Evolutionary conservation across 2,113 vertebrate genomes (phyloP).

Genomic region (Solea solea): DNA sequence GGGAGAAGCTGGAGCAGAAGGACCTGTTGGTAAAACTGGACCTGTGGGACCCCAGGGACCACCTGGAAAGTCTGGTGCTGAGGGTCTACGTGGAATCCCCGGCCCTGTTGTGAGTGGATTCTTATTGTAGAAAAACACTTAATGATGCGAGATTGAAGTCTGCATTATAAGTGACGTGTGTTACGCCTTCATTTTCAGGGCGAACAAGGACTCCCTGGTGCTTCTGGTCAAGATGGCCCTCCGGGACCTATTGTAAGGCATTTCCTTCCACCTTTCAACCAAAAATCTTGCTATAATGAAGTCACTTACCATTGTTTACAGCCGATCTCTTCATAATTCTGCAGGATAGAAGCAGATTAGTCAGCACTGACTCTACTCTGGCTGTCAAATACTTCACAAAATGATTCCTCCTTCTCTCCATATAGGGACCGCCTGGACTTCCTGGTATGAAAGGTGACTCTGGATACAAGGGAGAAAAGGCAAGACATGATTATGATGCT

Average conservation of each 20-base stretch:
- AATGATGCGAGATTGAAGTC: neutral
- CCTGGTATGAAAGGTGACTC: slow-evolving; percentile 96
- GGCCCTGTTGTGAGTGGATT: slow-evolving; percentile 89
- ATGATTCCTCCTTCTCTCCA: slow-evolving; percentile 28
- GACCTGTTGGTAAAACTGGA: slow-evolving; percentile 94
- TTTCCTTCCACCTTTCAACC: neutral
- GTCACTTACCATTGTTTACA: neutral
- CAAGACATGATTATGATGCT: slow-evolving; percentile 73
- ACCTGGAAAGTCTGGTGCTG: slow-evolving; percentile 91
- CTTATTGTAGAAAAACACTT: neutral
- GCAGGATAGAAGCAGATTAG: neutral
- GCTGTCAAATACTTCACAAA: slow-evolving; percentile 35
- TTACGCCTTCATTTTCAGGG: slow-evolving; percentile 81
- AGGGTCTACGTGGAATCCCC: slow-evolving; percentile 95
- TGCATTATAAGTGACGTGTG: neutral
- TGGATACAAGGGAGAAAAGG: slow-evolving; percentile 96
- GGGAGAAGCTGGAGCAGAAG: slow-evolving; percentile 95
- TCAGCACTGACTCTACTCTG: neutral
- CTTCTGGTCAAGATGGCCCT: slow-evolving; percentile 92
- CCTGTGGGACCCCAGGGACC: slow-evolving; percentile 95
- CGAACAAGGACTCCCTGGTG: slow-evolving; percentile 95
- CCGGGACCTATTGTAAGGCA: slow-evolving; percentile 92
- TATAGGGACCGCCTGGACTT: slow-evolving; percentile 95
- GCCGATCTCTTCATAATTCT: neutral
- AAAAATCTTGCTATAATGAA: neutral